Evolutionary conservation across 2,888 invertebrate species (phyloP).

Genomic region (Macrosoma leucophasiata): DNA sequence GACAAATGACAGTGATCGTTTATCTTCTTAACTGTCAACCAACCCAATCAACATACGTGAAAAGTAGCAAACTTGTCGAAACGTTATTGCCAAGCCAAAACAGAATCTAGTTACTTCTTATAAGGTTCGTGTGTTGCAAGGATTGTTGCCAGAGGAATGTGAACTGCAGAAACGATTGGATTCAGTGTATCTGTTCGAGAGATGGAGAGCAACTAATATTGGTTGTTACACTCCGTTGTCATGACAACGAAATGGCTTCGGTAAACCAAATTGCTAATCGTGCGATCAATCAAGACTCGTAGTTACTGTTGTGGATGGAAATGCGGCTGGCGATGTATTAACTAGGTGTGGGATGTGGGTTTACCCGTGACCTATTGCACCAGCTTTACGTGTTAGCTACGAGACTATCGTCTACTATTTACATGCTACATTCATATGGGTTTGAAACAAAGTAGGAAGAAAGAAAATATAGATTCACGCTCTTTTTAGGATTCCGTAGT

Average conservation of each 20-base stretch:
- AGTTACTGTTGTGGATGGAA: too few relatives aligned
- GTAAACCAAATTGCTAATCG: slow-evolving; percentile 51
- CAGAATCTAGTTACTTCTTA: too few relatives aligned
- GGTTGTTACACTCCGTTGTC: slow-evolving; percentile 30
- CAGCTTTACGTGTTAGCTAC: too few relatives aligned
- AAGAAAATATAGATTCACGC: too few relatives aligned
- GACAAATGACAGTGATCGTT: slow-evolving; percentile 69
- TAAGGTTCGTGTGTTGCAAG: too few relatives aligned
- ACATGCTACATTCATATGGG: too few relatives aligned
- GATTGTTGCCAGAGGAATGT: slow-evolving; percentile 36
- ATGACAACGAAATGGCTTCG: slow-evolving; percentile 38
- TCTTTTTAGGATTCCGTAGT: too few relatives aligned
- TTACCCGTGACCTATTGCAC: too few relatives aligned
- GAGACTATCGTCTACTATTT: too few relatives aligned
- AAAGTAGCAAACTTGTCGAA: slow-evolving; percentile 35
- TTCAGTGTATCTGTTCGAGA: slow-evolving; percentile 29
- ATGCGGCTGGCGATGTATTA: too few relatives aligned
- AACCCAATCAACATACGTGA: slow-evolving; percentile 68
- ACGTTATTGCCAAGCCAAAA: neutral
- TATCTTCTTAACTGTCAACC: slow-evolving; percentile 71
- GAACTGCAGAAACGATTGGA: slow-evolving; percentile 32
- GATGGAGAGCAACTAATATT: slow-evolving; percentile 18
- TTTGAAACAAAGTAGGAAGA: too few relatives aligned
- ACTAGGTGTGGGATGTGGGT: too few relatives aligned
- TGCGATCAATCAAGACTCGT: slow-evolving; percentile 59